A percentile compares a stretch with the other conserved stretches of the same genome.
phyloP scores from a whole-genome alignment of 2,113 vertebrate genomes.

The Montifringilla adamsi region DNA sequence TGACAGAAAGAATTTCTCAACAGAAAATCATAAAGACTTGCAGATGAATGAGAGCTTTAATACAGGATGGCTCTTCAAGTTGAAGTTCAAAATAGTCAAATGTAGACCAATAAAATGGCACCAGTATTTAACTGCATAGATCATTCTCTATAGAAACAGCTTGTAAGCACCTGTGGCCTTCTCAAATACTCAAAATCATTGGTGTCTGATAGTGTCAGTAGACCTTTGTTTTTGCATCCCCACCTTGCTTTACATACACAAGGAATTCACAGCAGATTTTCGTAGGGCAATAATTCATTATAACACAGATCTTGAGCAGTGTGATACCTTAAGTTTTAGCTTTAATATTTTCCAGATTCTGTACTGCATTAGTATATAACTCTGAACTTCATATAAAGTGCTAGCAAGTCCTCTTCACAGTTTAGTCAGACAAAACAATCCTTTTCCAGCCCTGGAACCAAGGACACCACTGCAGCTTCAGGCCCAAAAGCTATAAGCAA shows the following conservation, averaged over 20 bases:
- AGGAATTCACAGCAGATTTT: background rate
- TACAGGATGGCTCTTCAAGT: background rate
- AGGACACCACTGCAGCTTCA: background rate
- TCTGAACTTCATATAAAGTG: background rate
- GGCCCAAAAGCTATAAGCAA: background rate
- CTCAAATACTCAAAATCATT: background rate
- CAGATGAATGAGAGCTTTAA: background rate
- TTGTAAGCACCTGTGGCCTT: background rate
- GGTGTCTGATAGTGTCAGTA: background rate
- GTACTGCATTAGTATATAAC: background rate
- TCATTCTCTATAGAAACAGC: fast-evolving
- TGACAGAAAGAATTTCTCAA: background rate
- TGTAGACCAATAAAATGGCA: background rate
- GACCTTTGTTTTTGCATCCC: background rate
- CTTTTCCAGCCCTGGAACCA: background rate
- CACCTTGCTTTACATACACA: background rate
- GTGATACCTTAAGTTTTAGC: background rate
- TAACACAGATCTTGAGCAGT: background rate
- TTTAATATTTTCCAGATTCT: background rate
- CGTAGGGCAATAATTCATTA: background rate
- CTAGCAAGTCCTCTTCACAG: background rate
- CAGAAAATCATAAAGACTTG: background rate
- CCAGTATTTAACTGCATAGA: background rate
- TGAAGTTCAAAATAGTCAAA: background rate
- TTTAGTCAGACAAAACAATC: background rate